phyloP scores from a whole-genome alignment of 2,797 vertebrate species.

The Acropternis orthonyx region DNA sequence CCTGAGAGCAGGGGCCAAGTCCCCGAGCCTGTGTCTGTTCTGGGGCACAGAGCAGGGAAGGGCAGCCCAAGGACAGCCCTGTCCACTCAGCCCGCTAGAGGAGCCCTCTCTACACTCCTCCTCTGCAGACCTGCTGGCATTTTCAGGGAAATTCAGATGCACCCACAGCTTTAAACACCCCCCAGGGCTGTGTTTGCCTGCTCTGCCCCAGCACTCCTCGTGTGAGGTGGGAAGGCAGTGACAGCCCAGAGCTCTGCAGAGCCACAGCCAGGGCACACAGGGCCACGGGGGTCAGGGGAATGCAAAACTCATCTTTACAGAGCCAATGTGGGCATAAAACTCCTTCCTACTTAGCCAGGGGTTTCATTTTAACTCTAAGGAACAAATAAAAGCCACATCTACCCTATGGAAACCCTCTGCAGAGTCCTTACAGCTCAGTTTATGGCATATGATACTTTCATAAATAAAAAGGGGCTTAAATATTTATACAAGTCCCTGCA shows the following conservation, averaged over 20 bases:
- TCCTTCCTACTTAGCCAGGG: background rate
- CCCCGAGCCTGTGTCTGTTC: rapidly evolving
- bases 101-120: background rate
- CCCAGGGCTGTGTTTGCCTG: background rate
- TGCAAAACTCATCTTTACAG: background rate
- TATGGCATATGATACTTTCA: background rate
- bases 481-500: background rate
- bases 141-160: background rate
- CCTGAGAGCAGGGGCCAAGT: background rate
- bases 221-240: background rate
- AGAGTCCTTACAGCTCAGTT: background rate
- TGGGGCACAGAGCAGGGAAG: background rate
- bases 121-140: background rate
- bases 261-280: background rate
- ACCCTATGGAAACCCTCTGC: background rate
- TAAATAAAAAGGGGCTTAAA: background rate
- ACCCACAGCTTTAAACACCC: background rate
- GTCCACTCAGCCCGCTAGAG: background rate
- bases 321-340: background rate
- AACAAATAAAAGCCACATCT: background rate
- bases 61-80: background rate
- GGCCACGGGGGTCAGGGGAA: background rate
- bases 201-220: background rate
- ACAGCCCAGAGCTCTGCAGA: background rate
- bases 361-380: background rate